Base-by-base conservation (phyloP, 92 coral and sea anemone species). In the Parazoanthus atlanticus region DNA sequence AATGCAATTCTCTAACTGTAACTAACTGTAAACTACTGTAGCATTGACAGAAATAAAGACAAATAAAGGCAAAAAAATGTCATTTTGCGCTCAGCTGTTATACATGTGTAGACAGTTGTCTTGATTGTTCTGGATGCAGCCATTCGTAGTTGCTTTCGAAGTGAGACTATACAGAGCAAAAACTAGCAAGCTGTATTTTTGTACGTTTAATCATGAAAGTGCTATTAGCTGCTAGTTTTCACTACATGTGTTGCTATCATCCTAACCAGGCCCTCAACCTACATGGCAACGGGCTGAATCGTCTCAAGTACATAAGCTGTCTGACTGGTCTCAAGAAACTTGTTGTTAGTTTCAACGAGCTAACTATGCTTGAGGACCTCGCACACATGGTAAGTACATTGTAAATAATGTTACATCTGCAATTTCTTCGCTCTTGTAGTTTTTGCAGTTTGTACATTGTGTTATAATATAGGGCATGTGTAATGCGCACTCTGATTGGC, bases 351-450 rank as follows among this genome's bases (percentile, higher is more conserved):
- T 96, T 95, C 86, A 96, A 96, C 77, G 94, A 96, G 58, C 87
- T 96, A 38, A 88, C 94, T 23, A 94, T 92, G 93, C 92, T 96
- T 31, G 98, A 96, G 30, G 99, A 96, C 65, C 86, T 96, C 31
- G 90, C 92, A 80, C 93, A 94, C 89, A 95, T 96, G 99, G 99
- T 96, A 93, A 65, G 94, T 43, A 26, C n/a, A n/a, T n/a, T n/a
- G n/a, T n/a, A n/a, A n/a, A n/a, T 23, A 25, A 61, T 54, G 52
- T 36, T 70, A 76, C 49, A 56, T 1, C 66, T 56, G 6, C 5
- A 3, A 56, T 21, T 16, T 56, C 66, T 56, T 56, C 25, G 23
- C 25, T 56, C 23, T 56, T 56, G 66, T 25, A 3, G 25, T 8
- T 17, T 23, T 61, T 25, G 15, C 10, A 61, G 8, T 61, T 61